These are phyloP conservation scores for Alfaro cultratus DNA, from an alignment of 2,797 vertebrate species.

Conservation along the genomic window DNA sequence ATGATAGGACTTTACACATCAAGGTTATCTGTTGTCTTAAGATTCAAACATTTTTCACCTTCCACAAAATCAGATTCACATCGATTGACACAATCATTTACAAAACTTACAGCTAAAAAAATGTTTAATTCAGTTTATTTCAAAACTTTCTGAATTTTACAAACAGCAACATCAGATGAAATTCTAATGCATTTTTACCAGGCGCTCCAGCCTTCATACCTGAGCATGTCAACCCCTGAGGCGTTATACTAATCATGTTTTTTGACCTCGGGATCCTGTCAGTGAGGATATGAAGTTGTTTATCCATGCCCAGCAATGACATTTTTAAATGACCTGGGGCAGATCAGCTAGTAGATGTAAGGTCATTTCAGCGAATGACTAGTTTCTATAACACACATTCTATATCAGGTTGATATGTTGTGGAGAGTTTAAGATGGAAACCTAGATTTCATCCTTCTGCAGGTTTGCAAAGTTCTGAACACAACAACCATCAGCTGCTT, in stretches of 20 bases:
- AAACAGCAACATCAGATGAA: background rate
- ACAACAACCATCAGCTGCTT: constrained; percentile 90
- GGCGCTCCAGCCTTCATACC: background rate
- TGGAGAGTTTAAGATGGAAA: background rate
- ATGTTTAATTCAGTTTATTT: too few relatives aligned
- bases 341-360: background rate
- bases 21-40: background rate
- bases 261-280: background rate
- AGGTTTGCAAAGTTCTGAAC: constrained; percentile 93
- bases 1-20: background rate
- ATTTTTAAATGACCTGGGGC: background rate
- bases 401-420: background rate
- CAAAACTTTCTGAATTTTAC: background rate
- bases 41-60: background rate
- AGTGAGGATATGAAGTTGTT: background rate
- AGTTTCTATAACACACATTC: background rate
- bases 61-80: background rate
- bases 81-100: background rate
- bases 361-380: background rate
- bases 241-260: constrained; percentile 3
- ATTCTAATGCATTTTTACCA: background rate
- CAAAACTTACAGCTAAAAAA: background rate
- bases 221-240: background rate
- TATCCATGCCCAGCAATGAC: background rate
- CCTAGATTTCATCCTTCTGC: constrained; percentile 21